A percentile compares a stretch with the other conserved stretches of the same genome.
Conservation (phyloP, 1,140 invertebrate genomes). For the Diprion similis region DNA sequence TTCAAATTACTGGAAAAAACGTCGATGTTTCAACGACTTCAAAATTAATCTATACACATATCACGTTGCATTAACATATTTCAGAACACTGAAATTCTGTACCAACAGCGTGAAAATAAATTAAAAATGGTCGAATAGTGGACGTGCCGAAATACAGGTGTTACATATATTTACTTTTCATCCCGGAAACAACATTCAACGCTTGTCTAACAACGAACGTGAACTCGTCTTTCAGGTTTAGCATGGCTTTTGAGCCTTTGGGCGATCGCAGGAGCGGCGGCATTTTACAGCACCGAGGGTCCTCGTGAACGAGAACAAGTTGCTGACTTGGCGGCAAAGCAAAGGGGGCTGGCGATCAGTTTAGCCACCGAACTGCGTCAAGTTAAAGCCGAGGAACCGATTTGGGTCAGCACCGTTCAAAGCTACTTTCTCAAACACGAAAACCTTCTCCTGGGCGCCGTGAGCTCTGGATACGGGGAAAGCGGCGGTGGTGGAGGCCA, state of each 20-base stretch:
- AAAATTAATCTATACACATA: too few relatives aligned
- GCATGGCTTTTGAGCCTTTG: constrained; percentile 62
- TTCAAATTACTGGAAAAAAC: too few relatives aligned
- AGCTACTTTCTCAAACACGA: constrained; percentile 65
- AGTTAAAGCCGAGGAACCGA: constrained; percentile 53
- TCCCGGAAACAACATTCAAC: too few relatives aligned
- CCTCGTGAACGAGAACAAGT: constrained; percentile 64
- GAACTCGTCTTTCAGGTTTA: constrained; percentile 50
- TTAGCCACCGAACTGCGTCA: constrained; percentile 63
- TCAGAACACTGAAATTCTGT: too few relatives aligned
- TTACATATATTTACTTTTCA: too few relatives aligned
- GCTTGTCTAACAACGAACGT: too few relatives aligned
- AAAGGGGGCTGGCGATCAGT: constrained; percentile 60
- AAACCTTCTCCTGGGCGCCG: constrained; percentile 60
- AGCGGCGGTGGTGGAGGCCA: constrained; percentile 57
- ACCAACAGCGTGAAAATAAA: too few relatives aligned
- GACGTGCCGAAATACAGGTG: too few relatives aligned
- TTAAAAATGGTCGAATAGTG: too few relatives aligned
- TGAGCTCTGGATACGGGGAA: constrained; percentile 65
- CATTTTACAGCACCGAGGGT: constrained; percentile 67
- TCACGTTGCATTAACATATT: too few relatives aligned
- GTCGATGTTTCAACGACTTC: too few relatives aligned
- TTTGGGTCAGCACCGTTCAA: constrained; percentile 63
- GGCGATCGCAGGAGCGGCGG: constrained; percentile 65
- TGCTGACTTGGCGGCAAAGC: constrained; percentile 56